Percentiles rank a stretch among this genome's conserved stretches.
Conservation (phyloP, 2,113 vertebrate species). For the Pipra filicauda region DNA sequence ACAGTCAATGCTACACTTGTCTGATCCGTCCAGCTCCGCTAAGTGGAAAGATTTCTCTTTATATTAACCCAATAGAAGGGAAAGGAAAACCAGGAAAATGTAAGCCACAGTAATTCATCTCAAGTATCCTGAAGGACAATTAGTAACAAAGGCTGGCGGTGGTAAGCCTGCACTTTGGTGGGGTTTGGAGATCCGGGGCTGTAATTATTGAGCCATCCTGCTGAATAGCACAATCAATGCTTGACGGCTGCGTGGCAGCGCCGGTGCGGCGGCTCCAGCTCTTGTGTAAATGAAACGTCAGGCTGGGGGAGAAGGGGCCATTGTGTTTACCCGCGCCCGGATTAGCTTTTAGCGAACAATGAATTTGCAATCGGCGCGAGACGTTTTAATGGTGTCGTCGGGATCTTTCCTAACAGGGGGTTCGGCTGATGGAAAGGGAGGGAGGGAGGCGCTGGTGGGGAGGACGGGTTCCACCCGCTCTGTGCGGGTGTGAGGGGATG, state of each 20-base stretch:
- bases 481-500: background rate
- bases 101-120: constrained; percentile 62
- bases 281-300: constrained; percentile 56
- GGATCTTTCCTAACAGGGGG: constrained; percentile 6
- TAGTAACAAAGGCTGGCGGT: constrained; percentile 64
- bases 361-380: background rate
- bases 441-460: background rate
- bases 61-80: constrained; percentile 30
- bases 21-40: constrained; percentile 31
- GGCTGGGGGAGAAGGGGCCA: constrained; percentile 35
- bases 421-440: background rate
- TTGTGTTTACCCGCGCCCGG: constrained; percentile 51
- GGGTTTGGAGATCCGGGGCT: constrained; percentile 60
- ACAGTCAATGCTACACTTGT: constrained; percentile 54
- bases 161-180: constrained; percentile 63
- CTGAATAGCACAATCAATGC: constrained; percentile 66
- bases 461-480: background rate
- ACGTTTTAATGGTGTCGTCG: constrained; percentile 22
- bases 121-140: constrained; percentile 72
- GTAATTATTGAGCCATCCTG: constrained; percentile 68
- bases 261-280: constrained; percentile 18
- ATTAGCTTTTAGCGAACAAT: constrained; percentile 56
- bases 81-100: constrained; percentile 54
- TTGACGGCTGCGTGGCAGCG: constrained; percentile 50
- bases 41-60: constrained; percentile 60